Evolutionary conservation across 2,888 invertebrate genomes (phyloP), one percentile per base, ranked within the genome.

Genomic region (Tetranychus truncatus): DNA sequence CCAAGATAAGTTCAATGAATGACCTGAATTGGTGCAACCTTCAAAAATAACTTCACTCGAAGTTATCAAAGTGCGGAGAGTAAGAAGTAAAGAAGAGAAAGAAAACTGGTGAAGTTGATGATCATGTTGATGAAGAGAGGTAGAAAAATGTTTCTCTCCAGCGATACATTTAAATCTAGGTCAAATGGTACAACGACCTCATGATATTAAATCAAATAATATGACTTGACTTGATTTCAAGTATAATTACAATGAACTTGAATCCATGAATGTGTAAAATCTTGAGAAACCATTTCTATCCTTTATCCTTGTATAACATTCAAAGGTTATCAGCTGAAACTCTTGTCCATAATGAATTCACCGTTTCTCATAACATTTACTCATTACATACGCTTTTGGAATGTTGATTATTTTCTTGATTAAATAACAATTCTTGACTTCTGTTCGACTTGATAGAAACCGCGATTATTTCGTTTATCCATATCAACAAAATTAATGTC

Each of bases 1-100:
- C 69, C 55, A 55, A 55, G 55, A 55, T 55, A 55, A 55, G 55
- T 55, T 55, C 55, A 55, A 55, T 55, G 55, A 55, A 55, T 55
- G 55, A 55, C 55, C 55, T 55, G 55, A 55, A 55, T 55, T 55
- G 55, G 55, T 55, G 15, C 6, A 55, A 55, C 55, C 55, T 55
- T 55, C 55, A 55, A 55, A 55, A 55, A 55, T 55, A 55, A 55
- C 55, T 55, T 55, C 55, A 55, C 55, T 55, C 55, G 55, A 55
- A 55, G 55, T 55, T 55, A 55, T 55, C 55, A 55, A 55, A 55
- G 55, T 55, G 55, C 55, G 55, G 55, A 55, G 55, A 55, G 55
- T 15, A 55, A 55, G 6, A 55, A 55, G 15, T 9, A 55, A 15
- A 55, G 55, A 55, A 55, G 55, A 55, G 9, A 15, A 55, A 55